phyloP scores from a whole-genome alignment of 2,113 vertebrate species.

The Thinocorus orbignyianus region DNA sequence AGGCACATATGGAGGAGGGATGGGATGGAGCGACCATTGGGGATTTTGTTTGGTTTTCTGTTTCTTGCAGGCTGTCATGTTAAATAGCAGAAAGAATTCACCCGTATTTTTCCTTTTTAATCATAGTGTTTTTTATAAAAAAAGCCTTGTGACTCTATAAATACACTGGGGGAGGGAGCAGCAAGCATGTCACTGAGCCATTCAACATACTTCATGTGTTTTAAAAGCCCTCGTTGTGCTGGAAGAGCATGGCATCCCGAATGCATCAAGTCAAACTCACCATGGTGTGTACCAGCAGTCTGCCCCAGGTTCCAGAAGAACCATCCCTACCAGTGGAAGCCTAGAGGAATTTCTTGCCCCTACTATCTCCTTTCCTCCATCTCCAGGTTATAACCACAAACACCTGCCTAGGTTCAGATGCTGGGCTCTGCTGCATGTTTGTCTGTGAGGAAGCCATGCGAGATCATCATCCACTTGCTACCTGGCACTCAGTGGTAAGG shows the following conservation, averaged over 20 bases:
- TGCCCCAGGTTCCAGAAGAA: neutral
- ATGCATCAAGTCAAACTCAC: neutral
- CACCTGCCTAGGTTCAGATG: neutral
- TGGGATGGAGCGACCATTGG: neutral
- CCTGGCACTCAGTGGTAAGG: neutral
- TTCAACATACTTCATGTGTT: neutral
- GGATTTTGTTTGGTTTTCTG: neutral
- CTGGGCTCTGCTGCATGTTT: neutral
- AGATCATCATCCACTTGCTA: neutral
- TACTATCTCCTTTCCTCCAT: neutral
- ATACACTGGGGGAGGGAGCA: neutral
- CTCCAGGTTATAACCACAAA: neutral
- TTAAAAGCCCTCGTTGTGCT: neutral
- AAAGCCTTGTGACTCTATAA: neutral
- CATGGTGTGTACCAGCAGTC: neutral
- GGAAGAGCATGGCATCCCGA: neutral
- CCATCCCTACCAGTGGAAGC: fast-evolving
- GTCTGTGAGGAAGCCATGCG: neutral
- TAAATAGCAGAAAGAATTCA: neutral
- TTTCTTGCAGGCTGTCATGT: neutral
- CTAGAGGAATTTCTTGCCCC: neutral
- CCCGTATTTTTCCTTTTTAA: neutral
- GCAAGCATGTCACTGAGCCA: neutral
- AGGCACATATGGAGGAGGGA: neutral
- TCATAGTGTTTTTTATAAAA: neutral